Base-by-base conservation (phyloP, 2,113 vertebrate genomes). In the Syngnathoides biaculeatus region DNA sequence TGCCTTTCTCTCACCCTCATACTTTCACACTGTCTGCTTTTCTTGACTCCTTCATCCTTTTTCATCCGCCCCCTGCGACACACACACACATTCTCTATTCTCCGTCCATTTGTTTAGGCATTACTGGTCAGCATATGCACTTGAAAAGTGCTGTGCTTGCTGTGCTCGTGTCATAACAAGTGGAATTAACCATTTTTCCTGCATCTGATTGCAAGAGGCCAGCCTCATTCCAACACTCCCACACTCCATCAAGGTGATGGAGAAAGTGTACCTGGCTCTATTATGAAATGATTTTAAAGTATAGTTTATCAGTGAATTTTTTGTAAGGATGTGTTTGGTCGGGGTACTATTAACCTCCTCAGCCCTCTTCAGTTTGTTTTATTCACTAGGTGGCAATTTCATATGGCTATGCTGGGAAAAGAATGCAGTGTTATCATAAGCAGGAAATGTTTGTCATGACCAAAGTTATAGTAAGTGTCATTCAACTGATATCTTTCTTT, bases 121-220 rank as follows among this genome's bases (percentile, higher is more conserved):
- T 95, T 94, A 92, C 92, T 90, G 91, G 92, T 91, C 89, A 86
- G 71, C 92, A 92, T 96, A 94, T 93, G 84, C 87, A 86, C 89
- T 85, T 72, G 79, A 92, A 92, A 91, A 92, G 94, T 93, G 93
- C 94, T 96, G 95, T 95, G 93, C 92, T 83, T 90, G 83, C 24
- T 56, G 88, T 88, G 92, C 90, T 90, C 78, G 92, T 93, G 93
- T 94, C 94, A 94, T 93, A 87, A 64, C 85, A 93, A 86, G 78
- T 90, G 92, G 92, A 95, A 93, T 93, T 88, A 93, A 93, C 92
- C 84, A 75, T 89, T 74, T 92, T 90, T 88, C 85, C 79, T 80
- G 85, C 82, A 86, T 80, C 79, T 87, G 89, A 89, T 89, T 89
- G 89, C 86, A 83, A 84, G 84, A 86, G 75, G 71, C 77, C 69